phyloP scores from a whole-genome alignment of 2,113 vertebrate genomes.

The Copsychus sechellarum region DNA sequence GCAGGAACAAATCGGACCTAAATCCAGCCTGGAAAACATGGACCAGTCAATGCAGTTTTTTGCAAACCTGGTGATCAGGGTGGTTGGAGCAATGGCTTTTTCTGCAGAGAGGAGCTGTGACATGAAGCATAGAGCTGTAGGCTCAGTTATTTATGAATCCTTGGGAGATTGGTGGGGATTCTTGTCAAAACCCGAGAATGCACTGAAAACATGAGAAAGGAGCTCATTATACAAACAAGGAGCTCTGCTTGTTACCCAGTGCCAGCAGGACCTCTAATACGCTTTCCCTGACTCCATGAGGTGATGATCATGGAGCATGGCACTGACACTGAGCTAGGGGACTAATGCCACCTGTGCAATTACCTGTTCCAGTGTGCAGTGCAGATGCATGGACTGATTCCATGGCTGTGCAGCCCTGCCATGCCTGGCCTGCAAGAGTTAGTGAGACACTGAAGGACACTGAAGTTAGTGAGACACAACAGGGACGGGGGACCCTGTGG shows the following conservation, averaged over 20 bases:
- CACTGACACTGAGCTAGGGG: not conserved
- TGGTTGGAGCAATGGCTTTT: not conserved
- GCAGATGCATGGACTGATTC: not conserved
- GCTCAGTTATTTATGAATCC: not conserved
- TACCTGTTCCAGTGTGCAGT: not conserved
- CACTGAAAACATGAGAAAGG: not conserved
- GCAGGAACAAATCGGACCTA: not conserved
- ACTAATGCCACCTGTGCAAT: not conserved
- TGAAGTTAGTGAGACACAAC: not conserved
- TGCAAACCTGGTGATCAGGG: not conserved
- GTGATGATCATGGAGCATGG: not conserved
- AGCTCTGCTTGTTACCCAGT: not conserved
- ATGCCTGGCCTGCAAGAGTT: not conserved
- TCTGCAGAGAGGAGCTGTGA: not conserved
- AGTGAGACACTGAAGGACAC: not conserved
- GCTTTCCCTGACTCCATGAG: not conserved
- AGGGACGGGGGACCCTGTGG: not conserved
- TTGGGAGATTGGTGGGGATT: not conserved
- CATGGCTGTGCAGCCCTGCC: not conserved
- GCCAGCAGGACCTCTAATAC: not conserved
- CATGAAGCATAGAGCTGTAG: not conserved
- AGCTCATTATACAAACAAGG: not conserved
- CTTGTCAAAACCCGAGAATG: not conserved
- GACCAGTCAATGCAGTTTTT: not conserved
- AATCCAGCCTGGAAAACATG: not conserved